phyloP scores from a whole-genome alignment of 1,140 invertebrate genomes.

The Oryctes rhinoceros region DNA sequence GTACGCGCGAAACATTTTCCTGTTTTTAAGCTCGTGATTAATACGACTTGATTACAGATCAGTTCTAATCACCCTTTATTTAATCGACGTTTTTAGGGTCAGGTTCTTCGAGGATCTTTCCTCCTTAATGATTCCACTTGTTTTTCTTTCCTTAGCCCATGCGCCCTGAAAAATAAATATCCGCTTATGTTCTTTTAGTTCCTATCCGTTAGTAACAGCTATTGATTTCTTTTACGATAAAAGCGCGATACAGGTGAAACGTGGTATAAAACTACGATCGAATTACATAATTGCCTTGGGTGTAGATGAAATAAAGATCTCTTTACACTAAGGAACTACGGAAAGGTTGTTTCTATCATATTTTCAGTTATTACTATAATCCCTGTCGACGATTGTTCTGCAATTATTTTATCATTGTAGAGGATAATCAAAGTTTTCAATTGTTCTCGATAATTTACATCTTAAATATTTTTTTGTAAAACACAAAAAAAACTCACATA shows the following conservation, averaged over 20 bases:
- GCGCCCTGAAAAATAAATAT: slow-evolving; percentile 1
- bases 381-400: too few species aligned
- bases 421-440: too few species aligned
- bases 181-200: background rate
- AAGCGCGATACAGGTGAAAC: background rate
- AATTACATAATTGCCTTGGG: background rate
- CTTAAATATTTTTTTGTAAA: too few species aligned
- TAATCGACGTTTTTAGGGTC: slow-evolving; percentile 14
- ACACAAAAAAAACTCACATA: too few species aligned
- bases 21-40: slow-evolving; percentile 32
- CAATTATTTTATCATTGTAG: too few species aligned
- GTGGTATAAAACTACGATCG: background rate
- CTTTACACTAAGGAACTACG: too few species aligned
- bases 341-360: too few species aligned
- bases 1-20: slow-evolving; percentile 26
- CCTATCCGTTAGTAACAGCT: background rate
- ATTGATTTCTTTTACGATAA: background rate
- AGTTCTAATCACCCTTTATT: slow-evolving; percentile 28
- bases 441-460: too few species aligned
- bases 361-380: too few species aligned
- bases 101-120: background rate
- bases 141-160: background rate
- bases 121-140: slow-evolving; percentile 13
- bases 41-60: slow-evolving; percentile 35
- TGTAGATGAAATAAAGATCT: too few species aligned